These are phyloP conservation scores for Fragum fragum DNA, from an alignment of 2,888 invertebrate species.

Conservation along the genomic window DNA sequence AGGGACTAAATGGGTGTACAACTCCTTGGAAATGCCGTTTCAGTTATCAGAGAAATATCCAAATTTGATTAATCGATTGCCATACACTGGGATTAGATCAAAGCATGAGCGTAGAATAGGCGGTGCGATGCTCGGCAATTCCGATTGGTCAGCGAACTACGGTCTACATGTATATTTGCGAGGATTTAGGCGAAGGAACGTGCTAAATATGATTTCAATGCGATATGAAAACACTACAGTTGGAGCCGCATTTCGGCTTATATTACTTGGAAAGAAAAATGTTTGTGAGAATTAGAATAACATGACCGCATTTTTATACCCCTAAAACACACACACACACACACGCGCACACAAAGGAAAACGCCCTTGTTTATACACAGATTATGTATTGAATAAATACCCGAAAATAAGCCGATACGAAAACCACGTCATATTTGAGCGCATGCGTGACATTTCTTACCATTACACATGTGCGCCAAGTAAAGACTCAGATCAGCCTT, in stretches of 20 bases:
- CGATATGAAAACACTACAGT: slow-evolving; percentile 26
- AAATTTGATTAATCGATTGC: slow-evolving; percentile 29
- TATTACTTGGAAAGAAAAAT: slow-evolving; percentile 32
- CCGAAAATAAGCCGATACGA: no score
- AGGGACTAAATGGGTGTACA: slow-evolving; percentile 10
- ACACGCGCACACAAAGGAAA: no score
- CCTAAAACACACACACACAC: no score
- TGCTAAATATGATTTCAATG: background rate
- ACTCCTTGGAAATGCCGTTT: slow-evolving; percentile 6
- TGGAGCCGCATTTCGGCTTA: slow-evolving; percentile 18
- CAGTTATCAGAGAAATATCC: slow-evolving; percentile 19
- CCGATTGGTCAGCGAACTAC: slow-evolving; percentile 28
- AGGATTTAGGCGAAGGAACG: background rate
- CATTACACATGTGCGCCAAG: no score
- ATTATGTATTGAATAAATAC: no score
- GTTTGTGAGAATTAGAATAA: no score
- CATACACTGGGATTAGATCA: slow-evolving; percentile 24
- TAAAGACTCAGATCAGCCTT: no score
- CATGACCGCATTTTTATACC: no score
- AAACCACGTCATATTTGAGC: no score
- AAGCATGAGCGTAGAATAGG: background rate
- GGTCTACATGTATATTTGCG: slow-evolving; percentile 27
- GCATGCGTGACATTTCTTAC: no score
- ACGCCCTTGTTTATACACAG: no score
- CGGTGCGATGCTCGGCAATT: background rate